A percentile compares a stretch with the other conserved stretches of the same genome.
Conservation (phyloP, 2,888 invertebrate species). For the Osedax fenrisi region DNA sequence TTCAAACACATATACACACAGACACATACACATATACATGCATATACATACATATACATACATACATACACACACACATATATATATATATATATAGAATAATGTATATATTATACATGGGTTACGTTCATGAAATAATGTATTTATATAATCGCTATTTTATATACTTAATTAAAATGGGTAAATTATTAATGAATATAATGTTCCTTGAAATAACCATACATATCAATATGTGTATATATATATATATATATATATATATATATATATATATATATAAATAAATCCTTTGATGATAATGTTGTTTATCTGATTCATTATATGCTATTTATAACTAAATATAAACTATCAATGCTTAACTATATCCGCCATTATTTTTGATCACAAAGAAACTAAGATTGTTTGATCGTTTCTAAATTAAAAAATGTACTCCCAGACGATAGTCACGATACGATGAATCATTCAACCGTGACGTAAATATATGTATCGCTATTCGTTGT, state of each 20-base stretch:
- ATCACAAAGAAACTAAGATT: too few species aligned
- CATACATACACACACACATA: conserved; percentile 23
- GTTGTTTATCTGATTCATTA: not conserved
- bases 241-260: conserved; percentile 17
- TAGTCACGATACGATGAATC: too few species aligned
- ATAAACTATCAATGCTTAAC: too few species aligned
- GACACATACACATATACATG: conserved; percentile 11
- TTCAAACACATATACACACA: conserved; percentile 8
- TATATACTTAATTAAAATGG: too few species aligned
- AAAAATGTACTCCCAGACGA: too few species aligned
- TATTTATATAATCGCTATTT: too few species aligned
- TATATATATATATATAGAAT: conserved; percentile 14
- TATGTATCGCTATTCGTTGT: too few species aligned
- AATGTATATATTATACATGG: conserved; percentile 17
- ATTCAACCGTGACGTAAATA: too few species aligned
- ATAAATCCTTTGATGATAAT: not conserved
- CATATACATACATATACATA: conserved; percentile 21
- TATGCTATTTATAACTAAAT: not conserved
- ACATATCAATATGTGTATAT: conserved; percentile 19
- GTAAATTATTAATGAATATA: too few species aligned
- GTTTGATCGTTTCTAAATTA: too few species aligned
- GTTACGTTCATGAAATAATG: too few species aligned
- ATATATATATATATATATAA: conserved; percentile 14
- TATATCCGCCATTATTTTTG: too few species aligned
- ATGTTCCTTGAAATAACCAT: not conserved